Conservation (phyloP, 2,888 invertebrate species). For the Leptopilina syphax region DNA sequence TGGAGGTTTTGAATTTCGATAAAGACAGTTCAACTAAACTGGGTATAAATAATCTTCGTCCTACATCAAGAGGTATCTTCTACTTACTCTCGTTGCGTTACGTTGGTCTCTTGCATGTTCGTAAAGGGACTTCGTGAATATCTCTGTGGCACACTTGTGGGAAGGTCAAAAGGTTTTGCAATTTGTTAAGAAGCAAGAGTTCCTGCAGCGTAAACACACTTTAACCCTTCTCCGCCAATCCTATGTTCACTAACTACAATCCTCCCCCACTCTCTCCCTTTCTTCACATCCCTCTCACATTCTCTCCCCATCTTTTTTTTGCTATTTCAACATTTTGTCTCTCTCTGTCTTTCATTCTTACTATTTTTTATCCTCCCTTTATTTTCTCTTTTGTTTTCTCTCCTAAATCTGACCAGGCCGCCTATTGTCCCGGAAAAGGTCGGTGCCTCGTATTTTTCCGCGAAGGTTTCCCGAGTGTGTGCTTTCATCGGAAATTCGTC, state of each 20-base stretch:
- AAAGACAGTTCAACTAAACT: constrained; percentile 15
- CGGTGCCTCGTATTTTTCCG: constrained; percentile 37
- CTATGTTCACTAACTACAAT: background rate
- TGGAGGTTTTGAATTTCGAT: background rate
- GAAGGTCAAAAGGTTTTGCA: constrained; percentile 51
- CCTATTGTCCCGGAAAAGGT: constrained; percentile 53
- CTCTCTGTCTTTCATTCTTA: background rate
- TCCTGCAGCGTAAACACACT: constrained; percentile 50
- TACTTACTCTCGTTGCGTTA: background rate
- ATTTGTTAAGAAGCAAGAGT: constrained; percentile 45
- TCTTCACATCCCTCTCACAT: background rate
- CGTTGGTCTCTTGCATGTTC: constrained; percentile 41
- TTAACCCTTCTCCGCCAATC: constrained; percentile 16
- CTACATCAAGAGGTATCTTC: background rate
- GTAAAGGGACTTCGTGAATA: constrained; percentile 58
- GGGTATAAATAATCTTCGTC: constrained; percentile 13
- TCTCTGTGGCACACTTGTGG: constrained; percentile 46
- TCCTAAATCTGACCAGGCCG: constrained; percentile 50
- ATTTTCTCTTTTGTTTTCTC: constrained; percentile 32
- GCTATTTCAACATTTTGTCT: background rate
- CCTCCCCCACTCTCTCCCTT: background rate
- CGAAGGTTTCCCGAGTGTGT: constrained; percentile 44
- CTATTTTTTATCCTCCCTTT: background rate
- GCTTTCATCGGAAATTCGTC: constrained; percentile 50
- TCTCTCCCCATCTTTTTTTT: background rate